Evolutionary conservation across 2,113 vertebrate genomes (phyloP).

Genomic region (Camelus bactrianus): DNA sequence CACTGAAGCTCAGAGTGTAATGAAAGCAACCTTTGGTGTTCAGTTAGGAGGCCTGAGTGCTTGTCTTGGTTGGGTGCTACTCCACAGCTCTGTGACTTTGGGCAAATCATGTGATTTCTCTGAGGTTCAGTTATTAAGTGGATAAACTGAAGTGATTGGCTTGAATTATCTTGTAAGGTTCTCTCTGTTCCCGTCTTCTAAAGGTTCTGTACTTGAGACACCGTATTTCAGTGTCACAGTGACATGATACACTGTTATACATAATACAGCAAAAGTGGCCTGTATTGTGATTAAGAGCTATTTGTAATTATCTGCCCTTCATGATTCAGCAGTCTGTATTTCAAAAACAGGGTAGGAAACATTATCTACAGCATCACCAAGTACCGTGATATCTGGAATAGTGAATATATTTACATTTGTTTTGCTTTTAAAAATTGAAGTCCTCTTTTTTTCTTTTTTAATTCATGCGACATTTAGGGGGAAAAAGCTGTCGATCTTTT

Average conservation of each 20-base stretch:
- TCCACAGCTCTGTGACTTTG: not conserved
- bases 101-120: not conserved
- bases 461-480: not conserved
- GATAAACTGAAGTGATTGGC: not conserved
- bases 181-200: constrained; percentile 19
- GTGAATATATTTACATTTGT: constrained; percentile 7
- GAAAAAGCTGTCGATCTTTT: not conserved
- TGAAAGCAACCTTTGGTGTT: not conserved
- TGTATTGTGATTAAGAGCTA: constrained; percentile 2
- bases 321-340: constrained; percentile 4
- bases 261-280: not conserved
- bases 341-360: constrained; percentile 9
- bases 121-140: constrained; percentile 48
- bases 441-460: not conserved
- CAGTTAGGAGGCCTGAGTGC: not conserved
- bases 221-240: not conserved
- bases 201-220: not conserved
- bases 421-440: constrained; percentile 27
- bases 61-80: not conserved
- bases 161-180: constrained; percentile 12
- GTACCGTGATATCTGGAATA: not conserved
- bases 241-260: not conserved
- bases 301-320: constrained; percentile 35
- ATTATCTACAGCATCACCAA: constrained; percentile 9
- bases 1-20: not conserved